Percentiles rank a stretch among this genome's conserved stretches.
These are phyloP conservation scores for Calycopis cecrops DNA, from an alignment of 1,140 invertebrate genomes.

Conservation along the genomic window DNA sequence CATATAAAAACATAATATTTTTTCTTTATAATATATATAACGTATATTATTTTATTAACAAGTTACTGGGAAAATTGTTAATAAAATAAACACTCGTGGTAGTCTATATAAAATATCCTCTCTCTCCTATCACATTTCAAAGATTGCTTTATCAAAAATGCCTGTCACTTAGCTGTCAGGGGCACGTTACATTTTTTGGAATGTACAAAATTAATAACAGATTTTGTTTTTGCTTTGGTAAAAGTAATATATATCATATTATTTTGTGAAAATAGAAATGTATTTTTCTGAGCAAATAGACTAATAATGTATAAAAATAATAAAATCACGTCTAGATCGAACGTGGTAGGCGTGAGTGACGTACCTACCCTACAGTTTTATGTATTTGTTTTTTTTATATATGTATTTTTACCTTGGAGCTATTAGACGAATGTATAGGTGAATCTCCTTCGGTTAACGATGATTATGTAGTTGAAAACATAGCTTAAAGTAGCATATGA, in stretches of 20 bases:
- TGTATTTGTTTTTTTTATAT: no score
- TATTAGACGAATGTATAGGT: no score
- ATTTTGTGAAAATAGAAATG: background rate
- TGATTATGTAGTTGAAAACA: no score
- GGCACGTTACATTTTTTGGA: background rate
- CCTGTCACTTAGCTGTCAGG: constrained; percentile 2
- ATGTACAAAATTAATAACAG: background rate
- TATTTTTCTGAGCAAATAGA: background rate
- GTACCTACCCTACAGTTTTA: background rate
- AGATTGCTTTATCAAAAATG: constrained; percentile 1
- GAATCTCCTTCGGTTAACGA: background rate
- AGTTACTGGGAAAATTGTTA: background rate
- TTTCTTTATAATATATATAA: no score
- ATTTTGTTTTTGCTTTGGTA: background rate
- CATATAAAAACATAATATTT: no score
- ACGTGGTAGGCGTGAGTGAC: background rate
- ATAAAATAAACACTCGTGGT: background rate
- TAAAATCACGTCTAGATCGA: background rate
- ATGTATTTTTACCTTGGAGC: no score
- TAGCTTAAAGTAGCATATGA: no score
- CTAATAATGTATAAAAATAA: background rate
- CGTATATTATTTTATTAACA: background rate
- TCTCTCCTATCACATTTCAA: background rate
- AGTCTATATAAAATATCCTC: background rate
- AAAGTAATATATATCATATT: background rate